Percentiles rank a stretch among this genome's conserved stretches.
phyloP scores from a whole-genome alignment of 2,888 invertebrate species.

The Poecilus cupreus region DNA sequence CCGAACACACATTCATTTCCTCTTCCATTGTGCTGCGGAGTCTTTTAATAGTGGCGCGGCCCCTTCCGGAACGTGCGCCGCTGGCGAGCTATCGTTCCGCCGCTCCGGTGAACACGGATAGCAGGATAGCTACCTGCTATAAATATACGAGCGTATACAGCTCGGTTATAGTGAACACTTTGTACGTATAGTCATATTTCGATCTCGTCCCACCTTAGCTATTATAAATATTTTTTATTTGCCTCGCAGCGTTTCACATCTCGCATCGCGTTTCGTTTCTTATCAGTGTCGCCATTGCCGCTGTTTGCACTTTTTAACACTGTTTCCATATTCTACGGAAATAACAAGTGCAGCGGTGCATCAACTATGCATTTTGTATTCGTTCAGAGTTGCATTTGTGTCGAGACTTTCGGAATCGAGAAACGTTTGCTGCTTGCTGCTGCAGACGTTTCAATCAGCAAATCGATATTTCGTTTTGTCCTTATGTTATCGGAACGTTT shows the following conservation, averaged over 20 bases:
- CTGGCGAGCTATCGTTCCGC: no score
- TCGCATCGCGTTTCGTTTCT: neutral
- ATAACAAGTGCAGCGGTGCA: constrained; percentile 25
- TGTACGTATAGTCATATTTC: no score
- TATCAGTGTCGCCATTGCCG: neutral
- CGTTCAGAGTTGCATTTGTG: neutral
- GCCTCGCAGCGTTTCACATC: neutral
- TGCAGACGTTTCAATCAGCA: constrained; percentile 37
- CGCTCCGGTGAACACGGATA: no score
- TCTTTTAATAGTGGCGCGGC: no score
- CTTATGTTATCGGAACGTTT: neutral
- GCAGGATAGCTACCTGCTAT: no score
- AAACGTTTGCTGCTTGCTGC: neutral
- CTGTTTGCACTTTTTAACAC: constrained; percentile 10
- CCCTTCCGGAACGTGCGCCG: no score
- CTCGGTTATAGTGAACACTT: no score
- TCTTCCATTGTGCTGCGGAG: constrained; percentile 12
- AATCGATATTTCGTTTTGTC: constrained; percentile 29
- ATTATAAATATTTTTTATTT: constrained; percentile 23
- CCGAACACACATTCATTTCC: constrained; percentile 41
- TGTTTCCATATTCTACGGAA: constrained; percentile 15
- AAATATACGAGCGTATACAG: no score
- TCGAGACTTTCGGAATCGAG: constrained; percentile 7
- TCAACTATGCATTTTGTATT: constrained; percentile 33
- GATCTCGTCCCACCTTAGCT: no score